Evolutionary conservation across 2,888 invertebrate genomes (phyloP), one percentile per base, ranked within the genome.

Genomic region (Pristionchus japonicus): DNA sequence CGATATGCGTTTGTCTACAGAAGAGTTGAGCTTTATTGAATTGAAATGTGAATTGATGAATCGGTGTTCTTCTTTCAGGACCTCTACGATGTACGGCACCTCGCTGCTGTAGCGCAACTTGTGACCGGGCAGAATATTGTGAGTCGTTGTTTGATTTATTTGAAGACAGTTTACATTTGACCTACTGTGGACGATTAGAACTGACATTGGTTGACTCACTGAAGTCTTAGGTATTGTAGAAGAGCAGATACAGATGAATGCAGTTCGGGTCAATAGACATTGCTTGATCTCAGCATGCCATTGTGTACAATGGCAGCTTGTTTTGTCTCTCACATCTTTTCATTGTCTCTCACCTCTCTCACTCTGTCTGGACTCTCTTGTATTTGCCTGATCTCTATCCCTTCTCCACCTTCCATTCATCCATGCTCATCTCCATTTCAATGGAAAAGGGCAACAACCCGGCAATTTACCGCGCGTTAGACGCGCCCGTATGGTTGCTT

Each of bases 71-170:
- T 23, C 23, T 52, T 52, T 17, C 86, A 89, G 67, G 89, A 90
- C 80, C 88, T 90, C 13, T 77, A 70, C 83, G 90, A 89, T 31
- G 34, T 88, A 31, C 86, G 88, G 64, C 85, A 90, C 86, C 80
- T 90, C n/a, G 86, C 88, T 11, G 88, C 88, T 0, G 84, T 89
- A 2, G 64, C 83, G 1, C 89, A 90, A 20, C 87, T 90, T 37
- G 88, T 86, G 23, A 89, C 89, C 20, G 90, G 89, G 43, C 57
- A 86, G 80, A 17, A 27, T 61, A 61, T 61, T n/a, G 23, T 61
- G 61, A 27, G 61, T 61, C n/a, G n/a, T n/a, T 61, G 61, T 61
- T n/a, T 61, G 20, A 27, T 49, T 49, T n/a, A n/a, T n/a, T n/a
- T n/a, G n/a, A n/a, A n/a, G n/a, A n/a, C n/a, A n/a, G n/a, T n/a